Percentiles rank a stretch among this genome's conserved stretches.
These are phyloP conservation scores for Euzophera pinguis DNA, from an alignment of 2,888 invertebrate genomes.

Conservation along the genomic window DNA sequence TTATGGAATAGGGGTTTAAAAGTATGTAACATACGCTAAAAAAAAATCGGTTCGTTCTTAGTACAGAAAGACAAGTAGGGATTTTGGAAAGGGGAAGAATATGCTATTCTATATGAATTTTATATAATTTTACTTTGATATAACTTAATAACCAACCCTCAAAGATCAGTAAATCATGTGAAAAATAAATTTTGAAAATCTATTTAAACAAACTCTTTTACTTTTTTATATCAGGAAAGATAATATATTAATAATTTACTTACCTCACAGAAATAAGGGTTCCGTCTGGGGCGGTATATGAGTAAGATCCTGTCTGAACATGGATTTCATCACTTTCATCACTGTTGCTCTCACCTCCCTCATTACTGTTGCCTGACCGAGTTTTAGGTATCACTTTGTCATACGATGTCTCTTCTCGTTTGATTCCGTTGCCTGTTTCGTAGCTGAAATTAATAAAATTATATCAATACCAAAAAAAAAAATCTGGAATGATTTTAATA, in stretches of 20 bases:
- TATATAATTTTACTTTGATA: no score
- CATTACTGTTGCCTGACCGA: constrained; percentile 63
- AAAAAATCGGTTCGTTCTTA: no score
- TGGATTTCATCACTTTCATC: constrained; percentile 77
- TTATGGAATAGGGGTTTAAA: no score
- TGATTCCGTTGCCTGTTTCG: constrained; percentile 89
- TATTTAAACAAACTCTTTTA: no score
- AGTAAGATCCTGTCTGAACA: constrained; percentile 84
- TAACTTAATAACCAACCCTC: no score
- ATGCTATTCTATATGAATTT: no score
- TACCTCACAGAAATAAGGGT: constrained; percentile 81
- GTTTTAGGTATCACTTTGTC: constrained; percentile 80
- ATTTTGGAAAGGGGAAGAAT: no score
- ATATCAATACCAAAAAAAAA: neutral
- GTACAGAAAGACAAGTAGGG: no score
- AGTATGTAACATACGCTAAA: no score
- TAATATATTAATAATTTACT: neutral
- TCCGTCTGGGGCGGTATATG: constrained; percentile 86
- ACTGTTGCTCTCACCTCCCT: constrained; percentile 73
- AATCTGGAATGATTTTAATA: no score
- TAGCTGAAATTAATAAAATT: constrained; percentile 71
- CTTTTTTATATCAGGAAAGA: neutral
- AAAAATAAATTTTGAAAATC: no score
- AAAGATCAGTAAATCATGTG: no score
- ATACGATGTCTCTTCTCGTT: constrained; percentile 85